phyloP scores from a whole-genome alignment of 2,797 vertebrate species.

The Pogonophryne albipinna region DNA sequence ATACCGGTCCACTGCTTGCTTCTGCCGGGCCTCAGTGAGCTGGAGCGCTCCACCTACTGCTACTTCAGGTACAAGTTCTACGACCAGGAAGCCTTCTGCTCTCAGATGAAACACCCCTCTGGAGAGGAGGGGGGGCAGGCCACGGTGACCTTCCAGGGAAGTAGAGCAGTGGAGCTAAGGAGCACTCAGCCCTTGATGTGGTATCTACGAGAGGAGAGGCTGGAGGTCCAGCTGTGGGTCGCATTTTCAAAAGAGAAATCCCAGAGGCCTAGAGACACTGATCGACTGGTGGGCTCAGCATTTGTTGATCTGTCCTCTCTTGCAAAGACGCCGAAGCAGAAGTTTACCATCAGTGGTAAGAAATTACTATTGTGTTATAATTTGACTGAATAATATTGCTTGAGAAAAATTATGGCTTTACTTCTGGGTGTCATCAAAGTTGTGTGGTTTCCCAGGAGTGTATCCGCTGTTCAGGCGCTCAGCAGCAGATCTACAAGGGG shows the following conservation, averaged over 20 bases:
- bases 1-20: slow-evolving; percentile 89
- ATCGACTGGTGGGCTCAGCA: slow-evolving; percentile 93
- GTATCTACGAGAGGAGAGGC: slow-evolving; percentile 93
- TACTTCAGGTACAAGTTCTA: slow-evolving; percentile 95
- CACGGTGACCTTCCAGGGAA: slow-evolving; percentile 86
- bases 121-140: slow-evolving; percentile 72
- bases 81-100: slow-evolving; percentile 87
- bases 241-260: slow-evolving; percentile 87
- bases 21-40: slow-evolving; percentile 83
- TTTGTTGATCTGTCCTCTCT: slow-evolving; percentile 90
- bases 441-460: slow-evolving; percentile 85
- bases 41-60: slow-evolving; percentile 88
- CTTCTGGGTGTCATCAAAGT: slow-evolving; percentile 2
- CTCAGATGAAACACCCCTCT: slow-evolving; percentile 87
- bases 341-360: slow-evolving; percentile 86
- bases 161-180: slow-evolving; percentile 81
- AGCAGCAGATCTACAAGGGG: slow-evolving; percentile 89
- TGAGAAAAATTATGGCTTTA: background rate
- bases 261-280: slow-evolving; percentile 88
- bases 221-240: slow-evolving; percentile 96
- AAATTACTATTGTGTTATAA: background rate
- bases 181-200: slow-evolving; percentile 88
- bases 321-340: slow-evolving; percentile 72
- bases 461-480: slow-evolving; percentile 93
- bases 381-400: background rate